Base-by-base conservation (phyloP, 2,888 invertebrate genomes). In the Eupithecia vulgata region DNA sequence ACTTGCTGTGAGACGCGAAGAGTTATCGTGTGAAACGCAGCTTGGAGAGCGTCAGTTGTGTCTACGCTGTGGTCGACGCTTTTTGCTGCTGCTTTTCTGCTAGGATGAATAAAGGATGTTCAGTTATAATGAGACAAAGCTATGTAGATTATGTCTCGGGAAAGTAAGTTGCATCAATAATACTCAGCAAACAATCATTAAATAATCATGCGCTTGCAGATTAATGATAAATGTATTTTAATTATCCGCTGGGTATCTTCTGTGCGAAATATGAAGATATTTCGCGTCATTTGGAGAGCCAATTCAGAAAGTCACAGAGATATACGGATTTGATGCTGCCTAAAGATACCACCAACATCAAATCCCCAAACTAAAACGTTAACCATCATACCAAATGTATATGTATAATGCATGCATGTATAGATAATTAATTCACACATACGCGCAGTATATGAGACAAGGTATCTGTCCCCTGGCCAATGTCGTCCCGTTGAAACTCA, bases 401-500 rank as follows among this genome's bases (percentile, higher is more conserved):
- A 1, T 10, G 8, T 37, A 37, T 30, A 30, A 30, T 10, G 37
- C 59, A 59, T 59, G 3, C 52, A 57, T 8, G 5, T 61, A 15
- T 61, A 30, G 3, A 15, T 15, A 15, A 15, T 8, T 1, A 62
- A 15, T 15, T 25, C 37, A 67, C 40, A 75, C 77, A 1, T 90
- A 97, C 96, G 97, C 97, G 92, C 96, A 98, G 87, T 99, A 99
- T 21, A 99, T 95, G 67, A 99, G 95, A 84, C 97, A 97, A 0
- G 99, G 99, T 84, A 99, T 96, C 94, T 99, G 99, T 13, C 99
- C 99, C 70, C 99, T 95, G 0, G 97, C 97, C 77, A 98, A 96
- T 10, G 98, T 99, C 0, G 99, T 99, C n/a, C 99, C 99, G 88
- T 99, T 99, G 87, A 98, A 98, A 89, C 99, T 99, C 64, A 99